Evolutionary conservation across 1,140 invertebrate species (phyloP).

Genomic region (Vanessa atalanta): DNA sequence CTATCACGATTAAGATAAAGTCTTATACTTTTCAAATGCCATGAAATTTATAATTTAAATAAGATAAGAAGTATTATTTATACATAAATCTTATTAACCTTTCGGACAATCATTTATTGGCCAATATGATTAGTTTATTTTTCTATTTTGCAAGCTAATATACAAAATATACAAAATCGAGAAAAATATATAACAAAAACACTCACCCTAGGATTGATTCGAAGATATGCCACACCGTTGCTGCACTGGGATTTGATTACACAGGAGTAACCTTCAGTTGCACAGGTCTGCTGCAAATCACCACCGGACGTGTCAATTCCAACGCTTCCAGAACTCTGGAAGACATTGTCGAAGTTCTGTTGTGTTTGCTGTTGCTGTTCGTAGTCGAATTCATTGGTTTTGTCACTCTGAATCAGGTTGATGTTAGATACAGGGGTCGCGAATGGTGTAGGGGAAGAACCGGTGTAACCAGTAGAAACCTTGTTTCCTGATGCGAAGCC

Average conservation of each 20-base stretch:
- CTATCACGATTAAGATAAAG: neutral
- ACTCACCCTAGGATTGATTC: slow-evolving; percentile 75
- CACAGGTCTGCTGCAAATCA: slow-evolving; percentile 76
- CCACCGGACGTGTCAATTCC: slow-evolving; percentile 45
- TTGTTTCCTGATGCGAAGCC: slow-evolving; percentile 44
- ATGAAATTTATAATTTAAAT: neutral
- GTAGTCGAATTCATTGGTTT: slow-evolving; percentile 58
- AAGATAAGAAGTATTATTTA: neutral
- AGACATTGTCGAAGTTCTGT: slow-evolving; percentile 59
- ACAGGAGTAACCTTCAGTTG: slow-evolving; percentile 81
- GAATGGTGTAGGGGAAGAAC: slow-evolving; percentile 64
- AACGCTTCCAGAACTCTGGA: slow-evolving; percentile 58
- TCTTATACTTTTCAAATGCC: neutral
- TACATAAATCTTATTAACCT: neutral
- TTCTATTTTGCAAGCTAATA: too few relatives aligned
- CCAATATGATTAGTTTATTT: too few relatives aligned
- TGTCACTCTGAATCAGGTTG: slow-evolving; percentile 67
- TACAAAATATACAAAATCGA: too few relatives aligned
- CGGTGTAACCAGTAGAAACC: slow-evolving; percentile 50
- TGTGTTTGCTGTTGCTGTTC: slow-evolving; percentile 59
- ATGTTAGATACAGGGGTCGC: slow-evolving; percentile 54
- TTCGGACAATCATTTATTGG: too few relatives aligned
- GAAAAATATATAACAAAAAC: neutral
- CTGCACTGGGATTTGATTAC: slow-evolving; percentile 81
- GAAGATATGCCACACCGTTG: slow-evolving; percentile 80